Percentiles rank a stretch among this genome's conserved stretches.
phyloP scores from a whole-genome alignment of 23 tunicate species.

The Trididemnum clinides region DNA sequence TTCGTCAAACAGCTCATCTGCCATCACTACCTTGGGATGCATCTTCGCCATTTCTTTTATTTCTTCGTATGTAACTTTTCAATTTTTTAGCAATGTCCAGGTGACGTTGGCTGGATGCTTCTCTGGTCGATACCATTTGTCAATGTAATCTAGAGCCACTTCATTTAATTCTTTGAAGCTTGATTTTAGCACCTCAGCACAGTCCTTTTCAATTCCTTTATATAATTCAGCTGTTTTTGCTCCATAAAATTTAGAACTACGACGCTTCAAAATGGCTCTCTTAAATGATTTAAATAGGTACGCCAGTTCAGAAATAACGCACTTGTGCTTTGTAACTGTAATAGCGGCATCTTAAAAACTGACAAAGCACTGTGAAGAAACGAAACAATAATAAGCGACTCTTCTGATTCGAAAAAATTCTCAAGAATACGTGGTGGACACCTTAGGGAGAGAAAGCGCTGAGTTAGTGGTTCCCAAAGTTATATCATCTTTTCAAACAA shows the following conservation, averaged over 20 bases:
- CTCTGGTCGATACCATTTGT: slow-evolving; percentile 56
- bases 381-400: slow-evolving; percentile 13
- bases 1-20: slow-evolving; percentile 59
- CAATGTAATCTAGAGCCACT: slow-evolving; percentile 12
- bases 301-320: slow-evolving; percentile 45
- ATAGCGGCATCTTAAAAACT: not conserved
- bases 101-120: slow-evolving; percentile 42
- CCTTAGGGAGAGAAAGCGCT: not conserved
- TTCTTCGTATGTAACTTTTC: slow-evolving; percentile 11
- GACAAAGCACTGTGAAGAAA: slow-evolving; percentile 23
- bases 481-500: slow-evolving; percentile 6
- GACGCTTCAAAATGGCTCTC: slow-evolving; percentile 22
- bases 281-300: slow-evolving; percentile 15
- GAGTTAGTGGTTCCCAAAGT: slow-evolving; percentile 33
- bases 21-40: slow-evolving; percentile 35
- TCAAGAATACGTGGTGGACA: slow-evolving; percentile 21
- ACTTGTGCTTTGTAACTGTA: slow-evolving; percentile 18
- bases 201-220: slow-evolving; percentile 34
- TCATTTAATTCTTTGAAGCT: slow-evolving; percentile 19
- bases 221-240: slow-evolving; percentile 52
- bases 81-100: slow-evolving; percentile 44
- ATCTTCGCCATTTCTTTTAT: slow-evolving; percentile 36
- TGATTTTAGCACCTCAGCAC: slow-evolving; percentile 49
- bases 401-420: slow-evolving; percentile 40
- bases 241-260: slow-evolving; percentile 33